Conservation (phyloP, 1,140 invertebrate species). For the Microplitis demolitor region DNA sequence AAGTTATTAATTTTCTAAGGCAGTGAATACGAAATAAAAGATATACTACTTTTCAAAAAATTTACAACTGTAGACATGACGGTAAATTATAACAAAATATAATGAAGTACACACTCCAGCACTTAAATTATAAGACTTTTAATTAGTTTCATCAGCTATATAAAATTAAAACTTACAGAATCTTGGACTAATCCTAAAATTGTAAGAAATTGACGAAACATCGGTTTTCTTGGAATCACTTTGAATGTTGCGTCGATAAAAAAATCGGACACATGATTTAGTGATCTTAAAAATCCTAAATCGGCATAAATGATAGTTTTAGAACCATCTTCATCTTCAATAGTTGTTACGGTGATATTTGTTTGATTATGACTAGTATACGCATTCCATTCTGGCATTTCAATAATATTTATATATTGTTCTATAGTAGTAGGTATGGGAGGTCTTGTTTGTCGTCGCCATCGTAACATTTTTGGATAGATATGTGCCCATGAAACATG, state of each 20-base stretch:
- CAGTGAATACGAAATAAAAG: no score
- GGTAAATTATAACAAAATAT: no score
- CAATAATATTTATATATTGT: background rate
- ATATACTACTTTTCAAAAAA: no score
- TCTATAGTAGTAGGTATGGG: background rate
- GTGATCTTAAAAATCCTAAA: background rate
- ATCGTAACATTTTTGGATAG: no score
- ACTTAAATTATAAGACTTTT: background rate
- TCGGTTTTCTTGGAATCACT: background rate
- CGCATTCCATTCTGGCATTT: background rate
- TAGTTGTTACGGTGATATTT: background rate
- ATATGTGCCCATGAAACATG: background rate
- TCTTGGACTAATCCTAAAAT: background rate
- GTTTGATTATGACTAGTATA: background rate
- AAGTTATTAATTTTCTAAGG: no score
- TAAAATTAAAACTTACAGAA: background rate
- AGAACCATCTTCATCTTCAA: background rate
- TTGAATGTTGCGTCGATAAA: conserved; percentile 8
- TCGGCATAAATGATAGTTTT: background rate
- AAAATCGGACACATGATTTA: background rate
- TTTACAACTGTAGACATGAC: no score
- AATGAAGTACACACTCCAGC: no score
- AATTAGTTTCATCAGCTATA: no score
- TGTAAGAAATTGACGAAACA: background rate
- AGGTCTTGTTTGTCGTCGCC: no score